phyloP scores from a whole-genome alignment of 1,140 invertebrate species.

The Meloidogyne chitwoodi region DNA sequence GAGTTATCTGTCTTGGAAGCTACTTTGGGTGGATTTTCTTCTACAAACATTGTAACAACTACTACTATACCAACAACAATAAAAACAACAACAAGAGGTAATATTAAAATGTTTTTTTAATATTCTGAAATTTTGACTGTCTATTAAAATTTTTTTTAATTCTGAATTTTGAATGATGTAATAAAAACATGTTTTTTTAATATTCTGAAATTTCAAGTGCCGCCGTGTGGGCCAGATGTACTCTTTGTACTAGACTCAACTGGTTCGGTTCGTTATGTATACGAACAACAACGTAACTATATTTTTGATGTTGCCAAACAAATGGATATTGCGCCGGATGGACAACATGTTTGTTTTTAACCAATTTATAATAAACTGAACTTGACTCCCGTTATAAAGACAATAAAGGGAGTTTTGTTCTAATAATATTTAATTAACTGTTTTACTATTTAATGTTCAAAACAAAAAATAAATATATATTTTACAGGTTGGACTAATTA shows the following conservation, averaged over 20 bases:
- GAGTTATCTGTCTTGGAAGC: not conserved
- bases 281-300: conserved; percentile 9
- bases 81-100: not conserved
- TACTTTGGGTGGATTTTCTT: not conserved
- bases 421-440: too few species aligned
- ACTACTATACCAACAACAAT: not conserved
- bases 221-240: not conserved
- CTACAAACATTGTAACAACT: not conserved
- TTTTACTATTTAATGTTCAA: too few species aligned
- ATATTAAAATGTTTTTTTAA: too few species aligned
- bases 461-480: too few species aligned
- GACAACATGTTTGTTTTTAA: conserved; percentile 11
- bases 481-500: conserved; percentile 19
- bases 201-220: not conserved
- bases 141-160: too few species aligned
- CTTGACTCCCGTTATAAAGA: too few species aligned
- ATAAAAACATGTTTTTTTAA: too few species aligned
- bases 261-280: conserved; percentile 8
- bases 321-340: conserved; percentile 10
- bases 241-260: conserved; percentile 26
- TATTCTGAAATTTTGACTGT: too few species aligned
- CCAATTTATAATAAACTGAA: too few species aligned
- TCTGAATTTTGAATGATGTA: too few species aligned
- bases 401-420: too few species aligned
- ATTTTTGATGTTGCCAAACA: conserved; percentile 12